A percentile compares a stretch with the other conserved stretches of the same genome.
Conservation (phyloP, 1,140 invertebrate species). For the Diploscapter pachys region DNA sequence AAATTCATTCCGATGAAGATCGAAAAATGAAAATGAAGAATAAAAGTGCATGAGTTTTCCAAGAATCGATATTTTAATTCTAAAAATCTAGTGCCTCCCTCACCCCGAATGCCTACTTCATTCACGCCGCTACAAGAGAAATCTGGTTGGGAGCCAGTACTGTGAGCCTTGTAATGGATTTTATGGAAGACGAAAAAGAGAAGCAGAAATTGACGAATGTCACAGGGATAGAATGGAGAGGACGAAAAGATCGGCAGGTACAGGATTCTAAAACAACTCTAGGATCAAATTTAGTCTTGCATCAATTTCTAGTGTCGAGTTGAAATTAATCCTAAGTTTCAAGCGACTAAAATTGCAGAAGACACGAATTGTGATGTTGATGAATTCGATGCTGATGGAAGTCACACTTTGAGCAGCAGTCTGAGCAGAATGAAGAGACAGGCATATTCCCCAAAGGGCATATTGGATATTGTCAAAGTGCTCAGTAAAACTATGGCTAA, state of each 20-base stretch:
- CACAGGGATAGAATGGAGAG: too few relatives aligned
- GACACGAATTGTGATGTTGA: constrained; percentile 29
- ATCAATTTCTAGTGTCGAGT: constrained; percentile 10
- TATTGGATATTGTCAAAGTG: constrained; percentile 44
- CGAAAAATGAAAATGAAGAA: background rate
- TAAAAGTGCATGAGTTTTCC: background rate
- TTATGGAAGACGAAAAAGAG: constrained; percentile 38
- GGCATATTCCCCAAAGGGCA: constrained; percentile 40
- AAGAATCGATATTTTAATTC: background rate
- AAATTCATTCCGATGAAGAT: too few relatives aligned
- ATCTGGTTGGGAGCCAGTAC: constrained; percentile 37
- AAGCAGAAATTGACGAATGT: constrained; percentile 39
- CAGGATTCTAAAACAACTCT: constrained; percentile 12
- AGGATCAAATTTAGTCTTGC: constrained; percentile 17
- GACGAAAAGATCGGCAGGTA: too few relatives aligned
- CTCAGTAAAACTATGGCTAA: constrained; percentile 20
- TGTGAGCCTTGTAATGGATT: constrained; percentile 42
- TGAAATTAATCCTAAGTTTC: constrained; percentile 22
- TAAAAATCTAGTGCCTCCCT: constrained; percentile 36
- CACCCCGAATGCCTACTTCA: constrained; percentile 36
- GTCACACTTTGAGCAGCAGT: too few relatives aligned
- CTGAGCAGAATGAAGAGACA: constrained; percentile 41
- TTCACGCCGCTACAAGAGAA: constrained; percentile 36
- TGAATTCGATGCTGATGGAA: constrained; percentile 10
- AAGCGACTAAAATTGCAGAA: too few relatives aligned